These are phyloP conservation scores for Syngnathus rostellatus DNA, from an alignment of 2,797 vertebrate genomes.

Conservation along the genomic window DNA sequence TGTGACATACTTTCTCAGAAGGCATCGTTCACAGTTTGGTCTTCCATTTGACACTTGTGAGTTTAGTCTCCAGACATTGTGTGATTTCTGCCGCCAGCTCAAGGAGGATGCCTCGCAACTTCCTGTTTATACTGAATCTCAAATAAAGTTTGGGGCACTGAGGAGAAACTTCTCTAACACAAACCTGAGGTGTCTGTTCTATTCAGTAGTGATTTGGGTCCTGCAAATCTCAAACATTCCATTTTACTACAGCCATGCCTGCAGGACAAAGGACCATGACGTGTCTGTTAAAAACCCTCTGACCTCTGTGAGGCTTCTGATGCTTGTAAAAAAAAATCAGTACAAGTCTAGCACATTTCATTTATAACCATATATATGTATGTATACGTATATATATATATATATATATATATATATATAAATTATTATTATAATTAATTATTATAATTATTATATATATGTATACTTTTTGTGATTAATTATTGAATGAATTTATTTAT, in stretches of 20 bases:
- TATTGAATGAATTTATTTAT: too few species aligned
- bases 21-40: constrained; percentile 17
- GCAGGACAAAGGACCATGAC: constrained; percentile 24
- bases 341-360: neutral
- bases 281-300: neutral
- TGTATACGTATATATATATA: too few species aligned
- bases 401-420: too few species aligned
- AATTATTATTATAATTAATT: too few species aligned
- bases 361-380: too few species aligned
- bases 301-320: constrained; percentile 6
- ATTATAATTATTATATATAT: too few species aligned
- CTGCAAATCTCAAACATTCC: constrained; percentile 17
- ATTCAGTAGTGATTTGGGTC: constrained; percentile 42
- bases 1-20: constrained; percentile 28
- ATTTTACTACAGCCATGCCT: constrained; percentile 9
- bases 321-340: neutral
- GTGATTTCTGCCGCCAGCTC: constrained; percentile 43
- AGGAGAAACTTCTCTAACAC: constrained; percentile 16
- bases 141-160: constrained; percentile 42
- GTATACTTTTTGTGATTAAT: too few species aligned
- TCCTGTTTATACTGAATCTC: constrained; percentile 55
- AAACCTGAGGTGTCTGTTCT: constrained; percentile 34
- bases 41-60: constrained; percentile 38
- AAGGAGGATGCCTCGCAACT: constrained; percentile 42
- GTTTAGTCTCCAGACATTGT: constrained; percentile 45